These are phyloP conservation scores for Sebastes minor DNA, from an alignment of 2,797 vertebrate genomes.

Conservation along the genomic window DNA sequence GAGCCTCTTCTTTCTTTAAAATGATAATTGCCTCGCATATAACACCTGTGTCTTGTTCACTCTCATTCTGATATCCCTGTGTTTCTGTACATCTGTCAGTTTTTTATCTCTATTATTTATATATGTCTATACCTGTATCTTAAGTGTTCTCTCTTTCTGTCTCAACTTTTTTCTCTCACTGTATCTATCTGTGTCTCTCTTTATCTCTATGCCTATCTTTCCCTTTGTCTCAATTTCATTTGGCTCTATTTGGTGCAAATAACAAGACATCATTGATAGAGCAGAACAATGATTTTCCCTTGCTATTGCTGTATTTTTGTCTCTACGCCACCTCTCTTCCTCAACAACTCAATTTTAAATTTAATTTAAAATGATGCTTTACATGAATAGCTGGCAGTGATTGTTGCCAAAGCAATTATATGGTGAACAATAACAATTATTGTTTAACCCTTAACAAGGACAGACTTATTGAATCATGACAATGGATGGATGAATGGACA, in stretches of 20 bases:
- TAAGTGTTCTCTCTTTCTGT: background rate
- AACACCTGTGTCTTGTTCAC: background rate
- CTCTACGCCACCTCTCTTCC: background rate
- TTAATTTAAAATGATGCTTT: conserved; percentile 14
- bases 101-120: background rate
- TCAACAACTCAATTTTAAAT: conserved; percentile 18
- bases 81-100: background rate
- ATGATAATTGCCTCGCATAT: background rate
- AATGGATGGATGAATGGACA: background rate
- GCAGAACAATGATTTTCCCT: background rate
- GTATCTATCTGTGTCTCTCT: background rate
- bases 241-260: background rate
- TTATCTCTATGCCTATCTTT: background rate
- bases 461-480: background rate
- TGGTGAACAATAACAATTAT: conserved; percentile 10
- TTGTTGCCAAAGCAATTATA: conserved; percentile 33
- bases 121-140: background rate
- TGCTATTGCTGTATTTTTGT: background rate
- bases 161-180: background rate
- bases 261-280: conserved; percentile 11
- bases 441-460: conserved; percentile 22
- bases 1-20: conserved; percentile 7
- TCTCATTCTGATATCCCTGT: background rate
- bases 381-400: background rate
- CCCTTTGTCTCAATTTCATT: conserved; percentile 7